Conservation (phyloP, 2,797 vertebrate genomes). For the Eulemur coronatus region DNA sequence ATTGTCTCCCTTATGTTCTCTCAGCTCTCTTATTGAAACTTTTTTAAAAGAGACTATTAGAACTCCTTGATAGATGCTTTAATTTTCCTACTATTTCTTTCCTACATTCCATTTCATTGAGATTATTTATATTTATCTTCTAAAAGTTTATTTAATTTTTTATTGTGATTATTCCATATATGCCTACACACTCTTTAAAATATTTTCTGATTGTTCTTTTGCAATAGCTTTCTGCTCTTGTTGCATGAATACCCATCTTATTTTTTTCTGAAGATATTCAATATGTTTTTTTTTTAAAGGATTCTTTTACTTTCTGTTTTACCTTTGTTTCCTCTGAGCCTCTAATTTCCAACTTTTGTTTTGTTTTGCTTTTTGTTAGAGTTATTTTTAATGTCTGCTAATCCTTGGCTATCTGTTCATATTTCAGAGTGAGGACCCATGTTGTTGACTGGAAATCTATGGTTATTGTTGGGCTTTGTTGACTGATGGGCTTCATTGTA, state of each 20-base stretch:
- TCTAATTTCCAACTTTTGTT: background rate
- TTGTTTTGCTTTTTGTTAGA: background rate
- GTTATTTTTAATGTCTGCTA: background rate
- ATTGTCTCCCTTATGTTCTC: background rate
- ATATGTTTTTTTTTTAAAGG: background rate
- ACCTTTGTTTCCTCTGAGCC: background rate
- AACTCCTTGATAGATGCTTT: background rate
- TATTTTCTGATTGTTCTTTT: conserved; percentile 16
- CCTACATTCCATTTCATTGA: background rate
- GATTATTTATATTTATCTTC: background rate
- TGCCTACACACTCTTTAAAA: background rate
- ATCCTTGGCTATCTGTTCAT: background rate
- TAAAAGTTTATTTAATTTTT: conserved; percentile 35
- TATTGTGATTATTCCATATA: conserved; percentile 1
- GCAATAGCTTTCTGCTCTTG: conserved; percentile 26
- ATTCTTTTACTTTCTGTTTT: background rate
- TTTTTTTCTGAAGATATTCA: background rate
- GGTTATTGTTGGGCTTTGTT: background rate
- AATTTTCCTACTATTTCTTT: conserved; percentile 35
- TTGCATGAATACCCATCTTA: background rate
- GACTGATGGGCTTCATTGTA: background rate
- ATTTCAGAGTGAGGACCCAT: background rate
- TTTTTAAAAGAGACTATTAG: background rate
- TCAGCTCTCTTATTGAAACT: conserved; percentile 2
- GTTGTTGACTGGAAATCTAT: background rate